Conservation (phyloP, 2,797 vertebrate species). For the Galagoides demidoff region DNA sequence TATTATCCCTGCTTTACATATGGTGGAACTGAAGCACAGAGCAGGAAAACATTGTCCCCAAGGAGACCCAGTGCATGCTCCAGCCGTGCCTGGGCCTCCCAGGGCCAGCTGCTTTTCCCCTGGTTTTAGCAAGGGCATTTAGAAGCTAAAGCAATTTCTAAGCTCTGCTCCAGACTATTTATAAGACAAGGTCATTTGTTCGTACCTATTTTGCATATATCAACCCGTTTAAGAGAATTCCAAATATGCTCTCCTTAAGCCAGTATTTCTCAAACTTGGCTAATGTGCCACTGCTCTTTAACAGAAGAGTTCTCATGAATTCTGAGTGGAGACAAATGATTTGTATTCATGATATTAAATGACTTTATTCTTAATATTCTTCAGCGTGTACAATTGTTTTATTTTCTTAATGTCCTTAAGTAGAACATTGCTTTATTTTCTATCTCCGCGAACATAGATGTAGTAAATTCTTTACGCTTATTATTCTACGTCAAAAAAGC, state of each 20-base stretch:
- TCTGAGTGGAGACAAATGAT: background rate
- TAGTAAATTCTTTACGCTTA: background rate
- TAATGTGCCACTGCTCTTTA: background rate
- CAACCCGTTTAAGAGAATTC: background rate
- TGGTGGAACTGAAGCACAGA: background rate
- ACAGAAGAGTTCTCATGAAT: background rate
- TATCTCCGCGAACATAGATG: background rate
- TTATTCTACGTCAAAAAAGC: background rate
- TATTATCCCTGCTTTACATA: constrained; percentile 51
- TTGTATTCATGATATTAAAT: background rate
- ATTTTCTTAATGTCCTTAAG: background rate
- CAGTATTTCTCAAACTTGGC: background rate
- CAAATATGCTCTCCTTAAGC: background rate
- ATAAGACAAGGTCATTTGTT: background rate
- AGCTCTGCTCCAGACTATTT: background rate
- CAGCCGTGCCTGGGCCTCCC: background rate
- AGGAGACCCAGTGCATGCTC: background rate
- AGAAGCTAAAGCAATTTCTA: constrained; percentile 24
- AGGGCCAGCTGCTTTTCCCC: background rate
- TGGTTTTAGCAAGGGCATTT: background rate
- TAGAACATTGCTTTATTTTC: background rate
- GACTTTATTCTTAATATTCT: background rate
- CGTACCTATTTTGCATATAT: background rate
- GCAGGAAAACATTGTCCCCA: background rate
- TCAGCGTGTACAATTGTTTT: background rate